phyloP scores from a whole-genome alignment of 2,888 invertebrate genomes.

The Crocallis elinguaria region DNA sequence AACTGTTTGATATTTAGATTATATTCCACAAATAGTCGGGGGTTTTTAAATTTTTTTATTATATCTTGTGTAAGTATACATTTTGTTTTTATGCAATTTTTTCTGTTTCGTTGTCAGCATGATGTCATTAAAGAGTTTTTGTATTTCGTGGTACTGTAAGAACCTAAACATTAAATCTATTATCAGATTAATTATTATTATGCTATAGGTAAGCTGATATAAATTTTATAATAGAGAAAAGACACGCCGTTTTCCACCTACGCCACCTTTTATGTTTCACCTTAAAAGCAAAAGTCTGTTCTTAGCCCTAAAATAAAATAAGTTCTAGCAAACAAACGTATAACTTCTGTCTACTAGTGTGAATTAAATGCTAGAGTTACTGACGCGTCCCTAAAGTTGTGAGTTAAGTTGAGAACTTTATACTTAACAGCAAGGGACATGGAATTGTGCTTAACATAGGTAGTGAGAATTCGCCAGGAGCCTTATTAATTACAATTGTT shows the following conservation, averaged over 20 bases:
- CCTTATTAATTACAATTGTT: conserved; percentile 37
- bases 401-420: conserved; percentile 44
- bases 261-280: background rate
- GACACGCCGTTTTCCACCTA: no score
- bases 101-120: no score
- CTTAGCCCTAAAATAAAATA: conserved; percentile 23
- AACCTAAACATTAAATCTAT: no score
- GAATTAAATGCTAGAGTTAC: conserved; percentile 41
- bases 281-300: conserved; percentile 20
- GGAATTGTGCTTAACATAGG: conserved; percentile 42
- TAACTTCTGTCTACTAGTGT: conserved; percentile 31
- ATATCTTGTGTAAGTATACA: no score
- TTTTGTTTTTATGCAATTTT: no score
- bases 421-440: conserved; percentile 40
- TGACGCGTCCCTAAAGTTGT: conserved; percentile 43
- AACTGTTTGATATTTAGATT: background rate
- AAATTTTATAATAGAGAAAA: background rate
- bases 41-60: no score
- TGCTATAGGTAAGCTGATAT: no score
- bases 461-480: conserved; percentile 37
- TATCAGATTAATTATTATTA: no score
- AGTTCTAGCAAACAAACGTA: conserved; percentile 26
- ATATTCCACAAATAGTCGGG: no score
- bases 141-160: no score
- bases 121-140: no score